Evolutionary conservation across 2,888 invertebrate species (phyloP).

Genomic region (Machimus rusticus): DNA sequence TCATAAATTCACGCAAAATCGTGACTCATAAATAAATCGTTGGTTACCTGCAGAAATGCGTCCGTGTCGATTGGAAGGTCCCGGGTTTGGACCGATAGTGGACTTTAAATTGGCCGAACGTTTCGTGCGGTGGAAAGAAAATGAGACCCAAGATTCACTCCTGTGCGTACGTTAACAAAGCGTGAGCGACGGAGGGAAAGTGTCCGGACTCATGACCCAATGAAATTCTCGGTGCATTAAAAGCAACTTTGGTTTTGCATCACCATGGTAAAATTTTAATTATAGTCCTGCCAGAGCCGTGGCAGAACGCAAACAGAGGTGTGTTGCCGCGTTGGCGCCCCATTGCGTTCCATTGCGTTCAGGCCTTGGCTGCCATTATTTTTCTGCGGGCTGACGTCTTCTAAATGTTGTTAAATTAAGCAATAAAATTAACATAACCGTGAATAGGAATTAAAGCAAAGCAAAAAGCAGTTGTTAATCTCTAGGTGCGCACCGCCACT

Average conservation of each 20-base stretch:
- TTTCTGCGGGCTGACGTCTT: neutral
- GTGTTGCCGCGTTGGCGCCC: neutral
- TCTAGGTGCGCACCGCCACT: neutral
- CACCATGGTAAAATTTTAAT: neutral
- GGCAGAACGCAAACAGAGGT: neutral
- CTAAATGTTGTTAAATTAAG: constrained; percentile 29
- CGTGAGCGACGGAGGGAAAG: neutral
- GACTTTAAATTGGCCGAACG: neutral
- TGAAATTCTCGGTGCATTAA: neutral
- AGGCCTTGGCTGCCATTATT: neutral
- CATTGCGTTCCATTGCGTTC: neutral
- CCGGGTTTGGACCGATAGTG: neutral
- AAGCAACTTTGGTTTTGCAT: neutral
- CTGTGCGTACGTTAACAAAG: neutral
- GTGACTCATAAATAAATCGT: neutral
- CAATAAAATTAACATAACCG: constrained; percentile 31
- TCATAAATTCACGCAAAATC: neutral
- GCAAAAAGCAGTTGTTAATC: neutral
- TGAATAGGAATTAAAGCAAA: constrained; percentile 24
- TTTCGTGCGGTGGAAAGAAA: neutral
- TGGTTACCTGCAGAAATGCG: neutral
- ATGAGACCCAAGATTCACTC: neutral
- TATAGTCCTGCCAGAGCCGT: neutral
- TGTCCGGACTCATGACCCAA: neutral
- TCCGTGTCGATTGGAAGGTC: neutral